Evolutionary conservation across 35 echinoderm and acorn worm species (phyloP), one percentile per base, ranked within the genome.

Genomic region (Apostichopus californicus): DNA sequence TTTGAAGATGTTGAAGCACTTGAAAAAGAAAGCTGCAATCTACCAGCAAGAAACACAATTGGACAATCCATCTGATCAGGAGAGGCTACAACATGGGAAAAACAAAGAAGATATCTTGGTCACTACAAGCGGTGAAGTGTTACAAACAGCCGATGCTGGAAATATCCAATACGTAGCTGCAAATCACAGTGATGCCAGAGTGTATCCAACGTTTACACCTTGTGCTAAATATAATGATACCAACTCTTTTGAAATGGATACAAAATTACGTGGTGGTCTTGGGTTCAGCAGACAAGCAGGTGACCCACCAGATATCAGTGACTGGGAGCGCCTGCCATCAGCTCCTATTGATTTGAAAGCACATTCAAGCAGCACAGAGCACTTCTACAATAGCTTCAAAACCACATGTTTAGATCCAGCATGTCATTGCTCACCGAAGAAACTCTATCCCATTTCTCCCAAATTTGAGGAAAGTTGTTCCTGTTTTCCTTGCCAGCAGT

Each of bases 1-100:
- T 72, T 89, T 66, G 24, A 89, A 89, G 34, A 89, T 89, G 86
- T 21, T 89, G 28, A 89, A 89, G 24, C 86, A 89, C 28, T 53
- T 89, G 57, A 89, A 89, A 26, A 11, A 1, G 63, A 89, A 89
- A 73, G 86, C 86, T 34, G 60, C 86, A 8, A 68, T 66, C 57
- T 85, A 20, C n/a, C 81, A 85, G 81, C 55, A 56, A 56, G 21
- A 52, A 9, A 6, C 86, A 34, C 34, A 10, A 4, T 5, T 73
- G 14, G 8, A 13, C 18, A 24, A 89, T 89, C 57, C 18, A 89
- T 61, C 13, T 68, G 63, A 18, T 59, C 4, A 55, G 14, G 52
- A 17, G 34, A 46, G 34, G 6, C 2, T 56, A 22, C 81, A 22
- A 21, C n/a, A 61, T 9, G 57, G 17, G 20, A n/a, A 59, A 5